phyloP scores from a whole-genome alignment of 2,797 vertebrate species.

The Oreonectes daqikongensis region DNA sequence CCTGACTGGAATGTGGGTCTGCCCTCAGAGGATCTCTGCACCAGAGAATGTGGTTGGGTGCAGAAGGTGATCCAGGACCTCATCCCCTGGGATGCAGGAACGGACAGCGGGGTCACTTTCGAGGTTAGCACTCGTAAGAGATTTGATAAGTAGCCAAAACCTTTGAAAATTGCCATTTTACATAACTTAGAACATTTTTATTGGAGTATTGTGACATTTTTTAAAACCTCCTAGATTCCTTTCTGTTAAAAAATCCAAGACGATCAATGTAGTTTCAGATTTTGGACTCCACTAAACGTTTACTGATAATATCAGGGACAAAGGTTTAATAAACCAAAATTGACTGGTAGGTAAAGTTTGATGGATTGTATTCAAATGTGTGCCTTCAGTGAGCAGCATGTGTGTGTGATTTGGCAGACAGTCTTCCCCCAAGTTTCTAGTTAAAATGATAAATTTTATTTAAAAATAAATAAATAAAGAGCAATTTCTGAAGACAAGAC shows the following conservation, averaged over 20 bases:
- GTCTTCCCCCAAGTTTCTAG: neutral
- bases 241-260: no score
- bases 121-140: slow-evolving; percentile 77
- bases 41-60: slow-evolving; percentile 97
- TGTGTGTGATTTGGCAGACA: neutral
- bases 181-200: neutral
- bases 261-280: no score
- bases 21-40: slow-evolving; percentile 94
- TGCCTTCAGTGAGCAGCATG: neutral
- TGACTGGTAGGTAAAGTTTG: slow-evolving; percentile 25
- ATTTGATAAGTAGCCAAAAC: neutral
- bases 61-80: slow-evolving; percentile 92
- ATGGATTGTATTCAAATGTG: slow-evolving; percentile 39
- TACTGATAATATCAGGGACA: no score
- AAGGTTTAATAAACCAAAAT: no score
- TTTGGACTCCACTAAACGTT: no score
- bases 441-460: neutral
- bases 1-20: slow-evolving; percentile 98
- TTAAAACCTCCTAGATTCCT: neutral
- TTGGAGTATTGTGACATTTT: no score
- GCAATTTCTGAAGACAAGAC: neutral
- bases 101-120: slow-evolving; percentile 92
- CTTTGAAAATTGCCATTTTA: no score
- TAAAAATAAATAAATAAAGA: neutral
- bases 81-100: slow-evolving; percentile 98